Percentiles rank a stretch among this genome's conserved stretches.
phyloP scores from a whole-genome alignment of 1,140 invertebrate genomes.

The Rhyzopertha dominica region DNA sequence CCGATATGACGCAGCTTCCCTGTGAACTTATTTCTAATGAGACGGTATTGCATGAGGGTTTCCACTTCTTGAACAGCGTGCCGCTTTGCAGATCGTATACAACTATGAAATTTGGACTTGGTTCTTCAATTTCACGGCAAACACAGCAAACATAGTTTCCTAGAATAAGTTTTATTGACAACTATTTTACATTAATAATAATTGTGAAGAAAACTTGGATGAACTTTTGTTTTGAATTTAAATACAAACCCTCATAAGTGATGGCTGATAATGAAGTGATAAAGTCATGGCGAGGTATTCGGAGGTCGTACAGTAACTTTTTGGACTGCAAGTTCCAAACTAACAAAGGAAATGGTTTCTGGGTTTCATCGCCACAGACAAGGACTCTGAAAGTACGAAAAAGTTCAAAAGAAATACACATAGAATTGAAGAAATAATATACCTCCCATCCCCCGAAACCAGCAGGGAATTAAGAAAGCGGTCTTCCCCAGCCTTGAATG shows the following conservation, averaged over 20 bases:
- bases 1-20: slow-evolving; percentile 76
- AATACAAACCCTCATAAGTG: slow-evolving; percentile 67
- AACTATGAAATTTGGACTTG: slow-evolving; percentile 80
- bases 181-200: slow-evolving; percentile 4
- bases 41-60: slow-evolving; percentile 72
- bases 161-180: slow-evolving; percentile 31
- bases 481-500: slow-evolving; percentile 83
- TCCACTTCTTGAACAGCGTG: slow-evolving; percentile 88
- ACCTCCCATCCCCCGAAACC: slow-evolving; percentile 80
- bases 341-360: slow-evolving; percentile 83
- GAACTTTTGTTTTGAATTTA: not conserved
- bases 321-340: slow-evolving; percentile 81
- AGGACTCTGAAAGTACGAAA: slow-evolving; percentile 56
- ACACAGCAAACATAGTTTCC: slow-evolving; percentile 63
- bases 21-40: slow-evolving; percentile 75
- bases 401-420: slow-evolving; percentile 4
- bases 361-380: slow-evolving; percentile 86
- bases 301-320: slow-evolving; percentile 79
- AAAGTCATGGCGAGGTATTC: slow-evolving; percentile 86
- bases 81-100: slow-evolving; percentile 89
- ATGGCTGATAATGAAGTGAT: slow-evolving; percentile 77
- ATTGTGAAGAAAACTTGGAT: not conserved
- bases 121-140: slow-evolving; percentile 73
- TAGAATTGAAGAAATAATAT: slow-evolving; percentile 28
- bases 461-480: slow-evolving; percentile 82